Percentiles rank a stretch among this genome's conserved stretches.
phyloP scores from a whole-genome alignment of 2,888 invertebrate genomes.

The Caenorhabditis panamensis region DNA sequence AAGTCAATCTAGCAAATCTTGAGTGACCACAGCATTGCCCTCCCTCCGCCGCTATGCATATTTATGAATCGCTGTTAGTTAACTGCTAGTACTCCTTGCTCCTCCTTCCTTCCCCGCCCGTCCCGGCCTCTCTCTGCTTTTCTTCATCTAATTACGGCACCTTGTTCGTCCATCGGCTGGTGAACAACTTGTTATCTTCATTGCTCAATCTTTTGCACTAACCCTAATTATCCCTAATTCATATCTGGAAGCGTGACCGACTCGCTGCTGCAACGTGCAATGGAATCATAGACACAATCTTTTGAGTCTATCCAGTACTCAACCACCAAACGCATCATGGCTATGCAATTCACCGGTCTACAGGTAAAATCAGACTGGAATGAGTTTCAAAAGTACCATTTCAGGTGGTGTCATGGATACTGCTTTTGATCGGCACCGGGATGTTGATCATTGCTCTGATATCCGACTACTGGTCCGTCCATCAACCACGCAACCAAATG shows the following conservation, averaged over 20 bases:
- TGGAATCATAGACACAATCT: conserved; percentile 6
- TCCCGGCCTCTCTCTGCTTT: conserved; percentile 8
- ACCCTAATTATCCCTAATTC: conserved; percentile 34
- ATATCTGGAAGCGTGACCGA: conserved; percentile 13
- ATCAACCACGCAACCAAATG: conserved; percentile 61
- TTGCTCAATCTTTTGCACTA: conserved; percentile 14
- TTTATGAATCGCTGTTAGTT: conserved; percentile 62
- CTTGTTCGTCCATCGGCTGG: conserved; percentile 31
- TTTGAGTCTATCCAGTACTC: background rate
- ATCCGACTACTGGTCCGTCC: conserved; percentile 68
- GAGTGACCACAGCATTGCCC: conserved; percentile 58
- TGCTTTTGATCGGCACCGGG: conserved; percentile 65
- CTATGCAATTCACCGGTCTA: conserved; percentile 65
- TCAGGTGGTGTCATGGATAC: conserved; percentile 65
- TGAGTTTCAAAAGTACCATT: background rate
- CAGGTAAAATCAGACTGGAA: conserved; percentile 56
- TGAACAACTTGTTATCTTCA: background rate
- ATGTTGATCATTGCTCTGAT: conserved; percentile 60
- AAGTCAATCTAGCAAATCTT: conserved; percentile 60
- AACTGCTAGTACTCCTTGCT: conserved; percentile 52
- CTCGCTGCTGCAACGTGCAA: conserved; percentile 9
- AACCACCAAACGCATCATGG: conserved; percentile 25
- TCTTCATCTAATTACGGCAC: conserved; percentile 47
- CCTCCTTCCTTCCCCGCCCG: conserved; percentile 18
- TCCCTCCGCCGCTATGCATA: conserved; percentile 52